Percentiles rank a stretch among this genome's conserved stretches.
phyloP scores from a whole-genome alignment of 2,888 invertebrate species.

The Drosophila suboccidentalis region DNA sequence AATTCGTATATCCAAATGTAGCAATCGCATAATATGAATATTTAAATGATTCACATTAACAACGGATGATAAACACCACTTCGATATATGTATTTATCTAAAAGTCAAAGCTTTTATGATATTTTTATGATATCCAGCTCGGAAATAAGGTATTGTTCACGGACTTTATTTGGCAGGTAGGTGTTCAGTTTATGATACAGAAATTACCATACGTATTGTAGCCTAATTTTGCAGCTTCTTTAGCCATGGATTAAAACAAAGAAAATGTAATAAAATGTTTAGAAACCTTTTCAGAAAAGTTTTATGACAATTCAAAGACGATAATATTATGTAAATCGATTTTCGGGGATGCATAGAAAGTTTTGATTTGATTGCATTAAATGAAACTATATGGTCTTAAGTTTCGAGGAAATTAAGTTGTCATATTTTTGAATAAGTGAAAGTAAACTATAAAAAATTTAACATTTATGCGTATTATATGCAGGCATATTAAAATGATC shows the following conservation, averaged over 20 bases:
- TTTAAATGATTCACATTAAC: not conserved
- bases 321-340: conserved; percentile 16
- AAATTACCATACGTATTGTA: conserved; percentile 51
- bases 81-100: conserved; percentile 3
- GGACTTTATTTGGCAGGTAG: conserved; percentile 24
- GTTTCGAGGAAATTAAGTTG: not conserved
- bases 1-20: not conserved
- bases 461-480: not conserved
- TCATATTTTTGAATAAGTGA: not conserved
- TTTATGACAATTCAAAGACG: not conserved
- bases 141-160: conserved; percentile 48
- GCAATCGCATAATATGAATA: conserved; percentile 5
- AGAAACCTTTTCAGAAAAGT: not conserved
- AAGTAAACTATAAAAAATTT: not conserved
- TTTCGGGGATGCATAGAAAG: not conserved
- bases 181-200: conserved; percentile 47
- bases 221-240: conserved; percentile 29
- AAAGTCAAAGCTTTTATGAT: conserved; percentile 23
- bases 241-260: conserved; percentile 23
- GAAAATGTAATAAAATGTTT: conserved; percentile 26
- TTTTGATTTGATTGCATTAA: not conserved
- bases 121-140: conserved; percentile 37
- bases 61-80: conserved; percentile 22
- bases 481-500: not conserved
- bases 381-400: not conserved